Base-by-base conservation (phyloP, 2,888 invertebrate genomes). In the Nephrotoma appendiculata region DNA sequence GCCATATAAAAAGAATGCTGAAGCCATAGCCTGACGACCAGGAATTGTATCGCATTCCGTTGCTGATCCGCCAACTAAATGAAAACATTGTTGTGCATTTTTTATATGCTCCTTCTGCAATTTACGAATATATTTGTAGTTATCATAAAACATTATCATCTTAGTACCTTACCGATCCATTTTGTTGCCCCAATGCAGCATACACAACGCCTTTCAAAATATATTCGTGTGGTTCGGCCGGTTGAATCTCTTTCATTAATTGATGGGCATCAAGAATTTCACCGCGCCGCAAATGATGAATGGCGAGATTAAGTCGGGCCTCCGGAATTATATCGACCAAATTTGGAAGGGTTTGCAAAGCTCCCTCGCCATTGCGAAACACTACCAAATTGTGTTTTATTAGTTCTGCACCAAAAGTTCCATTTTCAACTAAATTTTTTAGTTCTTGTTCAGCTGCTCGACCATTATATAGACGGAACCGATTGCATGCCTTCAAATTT, bases 21-120 rank as follows among this genome's bases (percentile, higher is more conserved):
- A 98, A 0, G 99, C 98, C 99, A 99, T 99, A 91, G 99, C 98
- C 91, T 99, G 98, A 43, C 99, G 93, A 0, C 99, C 98, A 0
- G 96, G 96, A 89, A 99, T 99, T 0, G 99, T 99, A 91, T 99
- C 99, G 90, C 98, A 98, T 92, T 99, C 99, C 41, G 98, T 97
- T 1, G 97, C 96, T 0, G 98, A 99, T 88, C 98, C 98, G 87
- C 99, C 99, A 3, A 99, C 98, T 87, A 98, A 92, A 91, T 98
- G 98, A 90, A 98, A 98, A 91, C 97, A 99, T 91, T 98, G 98
- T 90, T 99, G 98, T 0, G 99, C 99, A 11, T 96, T 94, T 92
- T 98, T 98, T 89, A 99, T 93, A 90, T 98, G 96, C 89, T 99
- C 99, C 88, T 96, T 95, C 98, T 98, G 90, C 44, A 93, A 91